phyloP scores from a whole-genome alignment of 2,113 vertebrate genomes.

The Cygnus atratus region DNA sequence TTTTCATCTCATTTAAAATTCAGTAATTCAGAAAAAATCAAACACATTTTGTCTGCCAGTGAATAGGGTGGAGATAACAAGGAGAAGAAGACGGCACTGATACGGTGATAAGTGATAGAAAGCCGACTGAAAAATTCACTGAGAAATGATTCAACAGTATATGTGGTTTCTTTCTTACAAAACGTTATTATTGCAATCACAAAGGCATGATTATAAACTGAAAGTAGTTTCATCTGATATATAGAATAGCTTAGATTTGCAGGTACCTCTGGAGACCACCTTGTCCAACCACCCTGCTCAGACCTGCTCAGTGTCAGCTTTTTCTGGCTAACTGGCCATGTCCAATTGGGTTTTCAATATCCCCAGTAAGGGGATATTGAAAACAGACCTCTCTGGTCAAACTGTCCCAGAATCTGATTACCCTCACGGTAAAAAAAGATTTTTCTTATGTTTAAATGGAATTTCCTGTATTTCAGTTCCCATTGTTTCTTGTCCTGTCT shows the following conservation, averaged over 20 bases:
- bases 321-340: too few relatives aligned
- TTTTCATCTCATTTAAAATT: conserved; percentile 18
- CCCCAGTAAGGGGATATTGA: neutral
- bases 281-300: neutral
- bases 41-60: conserved; percentile 32
- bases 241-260: neutral
- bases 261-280: neutral
- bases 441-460: neutral
- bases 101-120: neutral
- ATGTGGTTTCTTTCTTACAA: neutral
- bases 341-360: neutral
- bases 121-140: neutral
- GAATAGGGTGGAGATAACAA: conserved; percentile 16
- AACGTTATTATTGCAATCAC: neutral
- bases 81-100: neutral
- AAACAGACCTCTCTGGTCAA: neutral
- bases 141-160: neutral
- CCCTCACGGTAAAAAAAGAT: neutral
- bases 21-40: conserved; percentile 38
- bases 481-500: neutral
- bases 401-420: neutral
- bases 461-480: neutral
- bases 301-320: neutral
- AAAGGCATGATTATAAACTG: neutral
- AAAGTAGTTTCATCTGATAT: neutral